These are phyloP conservation scores for Bombus huntii DNA, from an alignment of 1,140 invertebrate genomes.

Conservation along the genomic window DNA sequence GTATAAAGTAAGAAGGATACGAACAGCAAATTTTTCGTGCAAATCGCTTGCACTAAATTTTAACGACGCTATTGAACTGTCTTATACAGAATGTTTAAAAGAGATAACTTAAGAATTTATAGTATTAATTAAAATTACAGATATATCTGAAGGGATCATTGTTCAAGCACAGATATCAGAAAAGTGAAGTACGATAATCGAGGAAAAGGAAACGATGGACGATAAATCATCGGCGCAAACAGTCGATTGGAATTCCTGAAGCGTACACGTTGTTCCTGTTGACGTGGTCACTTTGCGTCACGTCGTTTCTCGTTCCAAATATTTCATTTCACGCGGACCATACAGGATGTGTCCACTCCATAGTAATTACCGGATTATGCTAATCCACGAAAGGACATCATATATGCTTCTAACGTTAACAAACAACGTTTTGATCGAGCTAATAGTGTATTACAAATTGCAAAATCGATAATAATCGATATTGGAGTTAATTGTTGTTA, in stretches of 20 bases:
- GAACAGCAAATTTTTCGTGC: not conserved
- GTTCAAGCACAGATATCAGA: not conserved
- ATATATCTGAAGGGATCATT: not conserved
- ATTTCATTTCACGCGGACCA: slow-evolving; percentile 46
- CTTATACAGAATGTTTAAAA: not conserved
- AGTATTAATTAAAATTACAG: not conserved
- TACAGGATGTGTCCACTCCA: not conserved
- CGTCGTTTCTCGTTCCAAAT: slow-evolving; percentile 59
- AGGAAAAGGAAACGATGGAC: slow-evolving; percentile 10
- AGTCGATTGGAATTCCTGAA: slow-evolving; percentile 54
- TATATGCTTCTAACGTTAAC: no score
- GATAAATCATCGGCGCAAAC: slow-evolving; percentile 44
- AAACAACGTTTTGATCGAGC: not conserved
- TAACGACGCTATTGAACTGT: not conserved
- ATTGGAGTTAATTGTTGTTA: not conserved
- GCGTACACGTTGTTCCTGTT: slow-evolving; percentile 28
- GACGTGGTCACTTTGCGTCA: slow-evolving; percentile 62
- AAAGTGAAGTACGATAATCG: not conserved
- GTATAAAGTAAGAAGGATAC: not conserved
- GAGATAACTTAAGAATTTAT: not conserved
- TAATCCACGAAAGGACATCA: not conserved
- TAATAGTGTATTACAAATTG: not conserved
- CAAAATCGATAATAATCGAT: not conserved
- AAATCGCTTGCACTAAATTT: not conserved
- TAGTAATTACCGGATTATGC: slow-evolving; percentile 31